Evolutionary conservation across 2,888 invertebrate species (phyloP).

Genomic region (Phortica okadai): DNA sequence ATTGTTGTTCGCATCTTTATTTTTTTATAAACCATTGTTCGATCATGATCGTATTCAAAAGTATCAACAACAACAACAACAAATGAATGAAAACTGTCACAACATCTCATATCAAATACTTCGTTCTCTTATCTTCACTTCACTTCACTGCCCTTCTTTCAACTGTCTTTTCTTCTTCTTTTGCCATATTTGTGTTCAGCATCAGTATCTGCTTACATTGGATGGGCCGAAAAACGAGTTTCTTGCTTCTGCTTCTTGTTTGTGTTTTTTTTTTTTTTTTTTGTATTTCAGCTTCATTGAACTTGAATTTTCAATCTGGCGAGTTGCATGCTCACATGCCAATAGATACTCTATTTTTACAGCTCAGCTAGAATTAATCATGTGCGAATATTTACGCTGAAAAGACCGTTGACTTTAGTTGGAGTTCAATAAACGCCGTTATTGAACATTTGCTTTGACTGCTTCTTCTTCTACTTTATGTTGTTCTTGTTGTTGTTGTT

Average conservation of each 20-base stretch:
- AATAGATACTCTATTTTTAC: too few relatives aligned
- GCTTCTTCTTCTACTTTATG: too few relatives aligned
- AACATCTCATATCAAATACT: too few relatives aligned
- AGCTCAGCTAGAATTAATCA: too few relatives aligned
- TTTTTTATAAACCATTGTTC: too few relatives aligned
- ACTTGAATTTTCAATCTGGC: neutral
- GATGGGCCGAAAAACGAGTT: neutral
- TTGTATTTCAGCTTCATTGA: neutral
- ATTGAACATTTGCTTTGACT: too few relatives aligned
- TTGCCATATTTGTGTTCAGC: too few relatives aligned
- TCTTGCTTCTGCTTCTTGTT: neutral
- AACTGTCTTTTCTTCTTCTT: neutral
- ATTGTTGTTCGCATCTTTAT: neutral
- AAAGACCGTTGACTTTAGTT: neutral
- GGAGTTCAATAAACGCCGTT: neutral
- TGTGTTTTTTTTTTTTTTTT: neutral
- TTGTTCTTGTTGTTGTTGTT: too few relatives aligned
- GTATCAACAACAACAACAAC: neutral
- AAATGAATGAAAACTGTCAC: neutral
- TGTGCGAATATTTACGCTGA: neutral
- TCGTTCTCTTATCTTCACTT: neutral
- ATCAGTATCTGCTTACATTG: neutral
- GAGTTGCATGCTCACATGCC: neutral
- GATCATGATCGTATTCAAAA: neutral
- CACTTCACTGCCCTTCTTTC: neutral